phyloP scores from a whole-genome alignment of 2,113 vertebrate genomes.

The Corvus hawaiiensis region DNA sequence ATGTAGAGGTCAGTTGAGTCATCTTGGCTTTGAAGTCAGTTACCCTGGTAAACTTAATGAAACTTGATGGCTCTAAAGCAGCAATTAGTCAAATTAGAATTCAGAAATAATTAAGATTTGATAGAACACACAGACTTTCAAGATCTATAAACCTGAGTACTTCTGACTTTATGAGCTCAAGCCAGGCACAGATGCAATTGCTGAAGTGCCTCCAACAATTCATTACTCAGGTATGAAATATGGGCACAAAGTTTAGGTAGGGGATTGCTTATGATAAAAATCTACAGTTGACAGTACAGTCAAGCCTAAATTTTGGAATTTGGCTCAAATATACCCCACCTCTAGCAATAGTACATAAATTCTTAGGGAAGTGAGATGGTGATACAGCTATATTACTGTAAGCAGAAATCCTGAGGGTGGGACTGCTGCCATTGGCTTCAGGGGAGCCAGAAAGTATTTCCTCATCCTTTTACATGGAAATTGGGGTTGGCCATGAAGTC shows the following conservation, averaged over 20 bases:
- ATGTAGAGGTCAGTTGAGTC: not conserved
- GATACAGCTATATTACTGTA: not conserved
- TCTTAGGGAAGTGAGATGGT: not conserved
- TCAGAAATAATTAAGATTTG: not conserved
- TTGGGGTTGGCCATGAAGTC: not conserved
- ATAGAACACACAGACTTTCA: not conserved
- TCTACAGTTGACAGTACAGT: not conserved
- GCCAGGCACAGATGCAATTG: not conserved
- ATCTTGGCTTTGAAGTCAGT: not conserved
- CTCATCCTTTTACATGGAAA: not conserved
- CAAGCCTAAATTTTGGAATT: not conserved
- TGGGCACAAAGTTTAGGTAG: not conserved
- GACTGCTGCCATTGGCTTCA: constrained; percentile 7
- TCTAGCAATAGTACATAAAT: not conserved
- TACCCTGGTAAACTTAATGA: not conserved
- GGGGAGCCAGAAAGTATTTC: not conserved
- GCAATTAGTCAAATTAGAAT: not conserved
- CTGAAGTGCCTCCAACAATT: not conserved
- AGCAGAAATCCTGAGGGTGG: not conserved
- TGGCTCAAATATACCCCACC: not conserved
- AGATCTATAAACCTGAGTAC: not conserved
- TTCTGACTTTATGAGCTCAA: not conserved
- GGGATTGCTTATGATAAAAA: not conserved
- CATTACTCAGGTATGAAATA: not conserved
- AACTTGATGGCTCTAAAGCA: not conserved